Evolutionary conservation across 2,113 vertebrate species (phyloP).

Genomic region (Butorides virescens): DNA sequence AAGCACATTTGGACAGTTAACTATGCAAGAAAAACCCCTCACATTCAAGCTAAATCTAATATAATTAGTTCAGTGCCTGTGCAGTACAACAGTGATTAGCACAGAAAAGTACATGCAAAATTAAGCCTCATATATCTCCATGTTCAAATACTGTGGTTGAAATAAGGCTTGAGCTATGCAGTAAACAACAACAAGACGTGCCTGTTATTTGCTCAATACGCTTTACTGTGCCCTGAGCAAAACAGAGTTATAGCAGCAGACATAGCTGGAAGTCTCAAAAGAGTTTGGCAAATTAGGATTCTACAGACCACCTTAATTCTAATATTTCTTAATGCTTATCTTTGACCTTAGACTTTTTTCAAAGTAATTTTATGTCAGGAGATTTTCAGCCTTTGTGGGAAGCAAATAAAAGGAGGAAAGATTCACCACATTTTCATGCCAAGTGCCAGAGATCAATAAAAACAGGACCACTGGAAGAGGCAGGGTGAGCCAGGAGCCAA

Average conservation of each 20-base stretch:
- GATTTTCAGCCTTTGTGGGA: not conserved
- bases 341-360: not conserved
- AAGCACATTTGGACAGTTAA: not conserved
- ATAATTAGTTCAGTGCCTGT: not conserved
- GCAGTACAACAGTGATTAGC: not conserved
- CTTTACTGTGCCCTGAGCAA: fast-evolving
- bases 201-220: not conserved
- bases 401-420: not conserved
- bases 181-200: not conserved
- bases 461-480: not conserved
- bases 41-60: not conserved
- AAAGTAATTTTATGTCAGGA: not conserved
- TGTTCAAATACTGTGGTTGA: not conserved
- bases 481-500: not conserved
- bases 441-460: not conserved
- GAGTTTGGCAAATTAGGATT: not conserved
- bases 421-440: not conserved
- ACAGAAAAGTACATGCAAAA: not conserved
- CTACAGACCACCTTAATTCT: not conserved
- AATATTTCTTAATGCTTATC: not conserved
- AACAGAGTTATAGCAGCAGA: not conserved
- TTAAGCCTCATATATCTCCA: not conserved
- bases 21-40: not conserved
- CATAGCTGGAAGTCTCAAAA: not conserved
- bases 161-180: not conserved